phyloP scores from a whole-genome alignment of 2,888 invertebrate genomes.

The Meghimatium bilineatum region DNA sequence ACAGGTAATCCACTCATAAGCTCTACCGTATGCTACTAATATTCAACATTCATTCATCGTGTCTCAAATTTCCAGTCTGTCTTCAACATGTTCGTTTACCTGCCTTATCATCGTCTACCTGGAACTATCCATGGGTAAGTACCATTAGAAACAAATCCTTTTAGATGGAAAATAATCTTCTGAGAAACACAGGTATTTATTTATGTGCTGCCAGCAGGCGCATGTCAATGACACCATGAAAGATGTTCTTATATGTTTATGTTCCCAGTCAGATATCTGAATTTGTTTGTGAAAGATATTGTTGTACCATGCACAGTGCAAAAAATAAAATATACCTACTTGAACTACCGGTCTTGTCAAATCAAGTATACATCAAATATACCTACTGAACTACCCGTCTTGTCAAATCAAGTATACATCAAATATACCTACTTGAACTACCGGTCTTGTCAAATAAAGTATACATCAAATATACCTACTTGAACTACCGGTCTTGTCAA shows the following conservation, averaged over 20 bases:
- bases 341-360: too few relatives aligned
- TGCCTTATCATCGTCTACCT: background rate
- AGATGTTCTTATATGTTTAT: background rate
- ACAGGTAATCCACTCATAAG: background rate
- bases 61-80: background rate
- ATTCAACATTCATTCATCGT: background rate
- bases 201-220: background rate
- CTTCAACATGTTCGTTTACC: background rate
- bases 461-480: too few relatives aligned
- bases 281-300: background rate
- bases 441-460: too few relatives aligned
- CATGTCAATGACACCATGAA: background rate
- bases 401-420: too few relatives aligned
- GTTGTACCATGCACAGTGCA: too few relatives aligned
- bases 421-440: too few relatives aligned
- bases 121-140: background rate
- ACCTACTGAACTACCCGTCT: too few relatives aligned
- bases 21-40: background rate
- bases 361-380: too few relatives aligned
- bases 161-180: background rate
- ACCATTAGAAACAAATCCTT: background rate
- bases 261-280: background rate
- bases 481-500: too few relatives aligned
- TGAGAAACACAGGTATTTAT: background rate
- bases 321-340: too few relatives aligned